These are phyloP conservation scores for Fulmarus glacialis DNA, from an alignment of 2,113 vertebrate genomes.

Conservation along the genomic window DNA sequence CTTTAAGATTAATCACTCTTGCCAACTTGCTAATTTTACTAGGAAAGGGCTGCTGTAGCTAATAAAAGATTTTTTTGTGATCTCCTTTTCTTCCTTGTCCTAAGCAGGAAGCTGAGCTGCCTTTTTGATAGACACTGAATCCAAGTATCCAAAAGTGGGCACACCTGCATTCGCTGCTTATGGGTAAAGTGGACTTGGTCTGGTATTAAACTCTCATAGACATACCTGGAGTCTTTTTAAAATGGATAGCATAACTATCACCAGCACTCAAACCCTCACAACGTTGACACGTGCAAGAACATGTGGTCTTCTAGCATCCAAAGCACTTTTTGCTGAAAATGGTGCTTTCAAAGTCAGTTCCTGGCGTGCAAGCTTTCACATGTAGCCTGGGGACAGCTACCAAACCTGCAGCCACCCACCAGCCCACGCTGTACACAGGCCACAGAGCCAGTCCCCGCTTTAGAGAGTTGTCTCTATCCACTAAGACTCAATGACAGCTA, in stretches of 20 bases:
- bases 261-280: rapidly evolving
- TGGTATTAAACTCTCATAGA: neutral
- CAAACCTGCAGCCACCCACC: neutral
- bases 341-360: rapidly evolving
- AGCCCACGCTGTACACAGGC: neutral
- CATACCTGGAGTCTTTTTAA: neutral
- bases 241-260: rapidly evolving
- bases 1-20: neutral
- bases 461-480: neutral
- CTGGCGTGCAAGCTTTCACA: neutral
- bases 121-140: neutral
- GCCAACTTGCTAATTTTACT: neutral
- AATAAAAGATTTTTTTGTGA: neutral
- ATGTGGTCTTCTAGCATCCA: neutral
- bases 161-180: rapidly evolving
- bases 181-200: neutral
- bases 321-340: neutral
- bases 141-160: neutral
- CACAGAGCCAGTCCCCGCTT: neutral
- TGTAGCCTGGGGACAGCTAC: rapidly evolving
- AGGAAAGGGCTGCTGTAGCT: neutral
- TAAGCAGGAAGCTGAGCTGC: neutral
- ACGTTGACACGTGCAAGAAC: rapidly evolving
- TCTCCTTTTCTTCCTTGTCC: neutral
- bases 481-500: too few relatives aligned